Evolutionary conservation across 2,888 invertebrate species (phyloP), one percentile per base, ranked within the genome.

Genomic region (Macaria liturata): DNA sequence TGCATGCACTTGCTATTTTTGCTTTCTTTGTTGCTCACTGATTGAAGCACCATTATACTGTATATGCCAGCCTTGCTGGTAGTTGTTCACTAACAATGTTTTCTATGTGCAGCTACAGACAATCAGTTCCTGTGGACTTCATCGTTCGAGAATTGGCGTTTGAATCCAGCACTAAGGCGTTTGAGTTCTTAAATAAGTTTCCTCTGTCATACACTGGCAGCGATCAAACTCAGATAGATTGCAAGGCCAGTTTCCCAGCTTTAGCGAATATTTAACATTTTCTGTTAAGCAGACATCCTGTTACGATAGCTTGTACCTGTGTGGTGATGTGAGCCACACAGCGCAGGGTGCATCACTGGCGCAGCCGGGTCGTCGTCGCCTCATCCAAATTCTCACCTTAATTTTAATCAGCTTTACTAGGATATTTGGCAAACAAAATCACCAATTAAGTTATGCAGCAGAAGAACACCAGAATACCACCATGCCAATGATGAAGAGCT

Each of bases 111-210:
- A 98, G 98, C 94, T 98, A 97, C 94, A 98, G 98, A 81, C 98
- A 97, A 92, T 95, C 94, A 89, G 94, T 99, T 93, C 95, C 96
- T 78, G 94, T 98, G 92, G 95, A 95, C 86, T 96, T 95, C 94
- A 93, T 99, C 92, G 92, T 94, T 84, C 95, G 95, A 89, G 96
- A 97, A 93, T 94, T 99, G 94, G 97, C 96, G 83, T 98, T 98
- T 94, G 94, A 95, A 80, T 95, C 95, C 74, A 92, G 91, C 83
- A 95, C 95, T 86, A 96, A 97, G 88, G 97, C 97, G 91, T 92
- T 95, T 88, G 96, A 97, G 86, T 98, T 98, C 95, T 94, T 98
- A 84, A 94, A 94, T 85, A 95, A 95, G 79, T 96, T 96, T 88
- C 95, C 94, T 89, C 93, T 97, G 81, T 93, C 93, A 77, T 95